Evolutionary conservation across 1,140 invertebrate genomes (phyloP), one percentile per base, ranked within the genome.

Genomic region (Drosophila burlai): DNA sequence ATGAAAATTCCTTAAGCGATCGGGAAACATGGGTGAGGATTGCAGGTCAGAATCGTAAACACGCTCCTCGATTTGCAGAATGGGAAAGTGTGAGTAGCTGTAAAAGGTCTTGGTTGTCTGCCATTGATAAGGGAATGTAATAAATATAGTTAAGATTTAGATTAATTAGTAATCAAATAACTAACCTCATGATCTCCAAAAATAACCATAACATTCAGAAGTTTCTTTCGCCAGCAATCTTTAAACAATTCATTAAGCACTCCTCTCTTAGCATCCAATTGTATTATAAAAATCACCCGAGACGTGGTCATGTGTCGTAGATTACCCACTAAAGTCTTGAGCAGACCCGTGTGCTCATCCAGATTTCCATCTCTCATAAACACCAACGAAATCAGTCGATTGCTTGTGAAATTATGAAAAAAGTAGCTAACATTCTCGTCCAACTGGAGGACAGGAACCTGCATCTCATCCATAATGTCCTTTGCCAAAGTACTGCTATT

Each of bases 201-300:
- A 1, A 92, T 7, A 7, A 69, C 86, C 3, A 84, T n/a, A 0
- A 83, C 86, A 81, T 92, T 92, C 10, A 89, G 45, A 15, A 92
- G 38, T 8, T 80, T 83, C 21, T 57, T 55, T 36, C 60, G 49
- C 91, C 91, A 91, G 71, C 91, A 89, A n/a, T 59, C 43, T 1
- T 55, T 31, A 34, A 92, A 92, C 8, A 92, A 40, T 38, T 81
- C 36, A 15, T 47, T 46, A 0, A 83, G 43, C 10, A 68, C 18
- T 11, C 67, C 54, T 21, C 58, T 46, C 1, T 13, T 34, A 9
- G 29, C 47, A 1, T 21, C 43, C 5, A 34, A n/a, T 18, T 79
- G 66, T 42, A 87, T 31, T 9, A 89, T 18, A 54, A 92, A 91
- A 9, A 92, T 50, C 5, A 91, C 58, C 8, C 84, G 69, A 1